phyloP scores from a whole-genome alignment of 2,113 vertebrate genomes.

The Rhynchomys soricoides region DNA sequence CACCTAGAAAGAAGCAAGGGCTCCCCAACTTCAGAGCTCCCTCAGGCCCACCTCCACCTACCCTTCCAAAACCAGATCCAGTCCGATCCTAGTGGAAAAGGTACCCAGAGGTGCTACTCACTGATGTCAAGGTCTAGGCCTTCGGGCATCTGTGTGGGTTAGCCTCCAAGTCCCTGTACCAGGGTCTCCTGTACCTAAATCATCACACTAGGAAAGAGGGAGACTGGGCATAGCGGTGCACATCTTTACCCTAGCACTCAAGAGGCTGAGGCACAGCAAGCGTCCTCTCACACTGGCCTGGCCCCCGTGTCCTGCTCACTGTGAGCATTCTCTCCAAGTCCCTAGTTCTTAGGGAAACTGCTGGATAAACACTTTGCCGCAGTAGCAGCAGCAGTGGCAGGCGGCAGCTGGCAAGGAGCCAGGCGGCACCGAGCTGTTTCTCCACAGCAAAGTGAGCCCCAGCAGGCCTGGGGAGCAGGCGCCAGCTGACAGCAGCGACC shows the following conservation, averaged over 20 bases:
- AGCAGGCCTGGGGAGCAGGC: slow-evolving; percentile 90
- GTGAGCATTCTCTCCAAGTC: slow-evolving; percentile 65
- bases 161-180: background rate
- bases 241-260: background rate
- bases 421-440: slow-evolving; percentile 92
- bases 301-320: slow-evolving; percentile 52
- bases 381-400: slow-evolving; percentile 61
- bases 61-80: background rate
- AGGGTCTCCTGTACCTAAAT: background rate
- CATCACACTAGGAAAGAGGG: background rate
- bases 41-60: background rate
- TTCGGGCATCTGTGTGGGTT: background rate
- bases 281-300: background rate
- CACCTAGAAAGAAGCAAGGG: background rate
- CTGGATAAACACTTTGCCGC: slow-evolving; percentile 83
- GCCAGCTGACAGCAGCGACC: slow-evolving; percentile 91
- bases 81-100: background rate
- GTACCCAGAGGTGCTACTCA: background rate
- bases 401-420: slow-evolving; percentile 84
- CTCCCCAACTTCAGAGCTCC: background rate
- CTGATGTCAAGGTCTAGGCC: too few species aligned
- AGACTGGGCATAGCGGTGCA: too few species aligned
- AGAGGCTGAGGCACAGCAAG: background rate
- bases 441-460: slow-evolving; percentile 95
- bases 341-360: slow-evolving; percentile 79